Evolutionary conservation across 53 echinoderm and acorn worm genomes (phyloP).

Genomic region (Echinarachnius parma): DNA sequence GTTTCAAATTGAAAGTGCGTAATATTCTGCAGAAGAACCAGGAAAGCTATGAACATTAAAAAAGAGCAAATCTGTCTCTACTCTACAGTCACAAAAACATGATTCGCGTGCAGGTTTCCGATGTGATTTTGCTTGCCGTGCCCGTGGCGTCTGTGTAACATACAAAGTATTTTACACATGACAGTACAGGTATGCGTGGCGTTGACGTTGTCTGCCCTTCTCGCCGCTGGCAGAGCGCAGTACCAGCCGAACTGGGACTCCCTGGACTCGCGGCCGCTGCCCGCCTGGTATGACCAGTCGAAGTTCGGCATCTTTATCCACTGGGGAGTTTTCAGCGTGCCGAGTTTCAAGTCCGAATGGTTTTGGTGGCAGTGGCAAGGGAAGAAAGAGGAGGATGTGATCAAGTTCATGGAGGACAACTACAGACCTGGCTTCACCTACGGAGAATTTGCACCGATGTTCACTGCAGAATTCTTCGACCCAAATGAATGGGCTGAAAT

Average conservation of each 20-base stretch:
- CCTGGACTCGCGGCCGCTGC: constrained; percentile 66
- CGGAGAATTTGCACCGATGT: constrained; percentile 67
- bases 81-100: too few relatives aligned
- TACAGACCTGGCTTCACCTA: constrained; percentile 70
- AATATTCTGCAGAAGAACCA: too few relatives aligned
- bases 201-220: too few relatives aligned
- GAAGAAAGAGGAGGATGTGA: not conserved
- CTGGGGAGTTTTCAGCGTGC: constrained; percentile 85
- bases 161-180: too few relatives aligned
- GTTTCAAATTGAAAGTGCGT: too few relatives aligned
- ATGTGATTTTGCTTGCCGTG: too few relatives aligned
- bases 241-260: constrained; percentile 81
- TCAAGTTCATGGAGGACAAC: constrained; percentile 77
- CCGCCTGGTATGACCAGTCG: constrained; percentile 76
- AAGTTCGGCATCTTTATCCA: constrained; percentile 87
- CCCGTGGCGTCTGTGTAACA: too few relatives aligned
- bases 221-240: constrained; percentile 27
- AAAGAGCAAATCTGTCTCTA: too few relatives aligned
- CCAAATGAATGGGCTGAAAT: constrained; percentile 72
- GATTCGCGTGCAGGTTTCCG: too few relatives aligned
- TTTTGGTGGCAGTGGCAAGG: constrained; percentile 78
- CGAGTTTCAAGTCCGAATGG: constrained; percentile 75
- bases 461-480: constrained; percentile 74
- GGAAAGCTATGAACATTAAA: too few relatives aligned
- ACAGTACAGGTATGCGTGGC: too few relatives aligned